phyloP scores from a whole-genome alignment of 2,113 vertebrate genomes.

The Pangasianodon hypophthalmus region DNA sequence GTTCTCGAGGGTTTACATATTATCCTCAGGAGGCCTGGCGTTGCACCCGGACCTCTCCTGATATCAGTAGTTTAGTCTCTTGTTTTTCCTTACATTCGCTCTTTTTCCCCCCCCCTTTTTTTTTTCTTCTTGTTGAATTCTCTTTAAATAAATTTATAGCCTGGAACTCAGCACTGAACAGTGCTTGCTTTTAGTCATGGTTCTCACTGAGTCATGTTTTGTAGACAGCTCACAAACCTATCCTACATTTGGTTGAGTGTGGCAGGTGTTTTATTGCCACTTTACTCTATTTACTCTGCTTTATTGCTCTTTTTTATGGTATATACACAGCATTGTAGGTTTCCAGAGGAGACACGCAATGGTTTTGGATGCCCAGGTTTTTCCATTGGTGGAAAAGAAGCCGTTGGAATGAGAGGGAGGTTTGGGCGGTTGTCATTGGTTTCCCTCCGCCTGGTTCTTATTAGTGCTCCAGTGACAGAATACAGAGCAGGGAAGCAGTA shows the following conservation, averaged over 20 bases:
- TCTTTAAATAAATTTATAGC: slow-evolving; percentile 28
- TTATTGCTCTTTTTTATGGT: slow-evolving; percentile 56
- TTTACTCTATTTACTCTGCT: slow-evolving; percentile 53
- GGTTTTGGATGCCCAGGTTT: slow-evolving; percentile 49
- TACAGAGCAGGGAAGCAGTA: slow-evolving; percentile 42
- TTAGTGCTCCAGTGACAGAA: slow-evolving; percentile 56
- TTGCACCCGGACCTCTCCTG: slow-evolving; percentile 22
- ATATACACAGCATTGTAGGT: slow-evolving; percentile 47
- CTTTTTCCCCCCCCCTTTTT: not conserved
- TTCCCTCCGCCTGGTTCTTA: slow-evolving; percentile 59
- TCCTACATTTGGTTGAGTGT: slow-evolving; percentile 36
- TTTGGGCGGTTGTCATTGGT: slow-evolving; percentile 54
- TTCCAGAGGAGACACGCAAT: slow-evolving; percentile 55
- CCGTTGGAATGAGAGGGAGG: slow-evolving; percentile 34
- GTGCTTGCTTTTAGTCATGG: slow-evolving; percentile 28
- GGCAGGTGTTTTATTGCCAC: slow-evolving; percentile 60
- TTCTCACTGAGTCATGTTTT: slow-evolving; percentile 42
- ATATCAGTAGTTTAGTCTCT: not conserved
- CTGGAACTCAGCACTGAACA: slow-evolving; percentile 53
- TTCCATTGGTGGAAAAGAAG: slow-evolving; percentile 56
- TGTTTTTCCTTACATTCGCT: not conserved
- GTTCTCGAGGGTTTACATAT: slow-evolving; percentile 56
- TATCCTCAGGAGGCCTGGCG: not conserved
- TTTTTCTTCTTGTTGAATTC: not conserved
- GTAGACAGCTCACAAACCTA: slow-evolving; percentile 34